Evolutionary conservation across 92 coral and sea anemone genomes (phyloP).

Genomic region (Desmophyllum pertusum): DNA sequence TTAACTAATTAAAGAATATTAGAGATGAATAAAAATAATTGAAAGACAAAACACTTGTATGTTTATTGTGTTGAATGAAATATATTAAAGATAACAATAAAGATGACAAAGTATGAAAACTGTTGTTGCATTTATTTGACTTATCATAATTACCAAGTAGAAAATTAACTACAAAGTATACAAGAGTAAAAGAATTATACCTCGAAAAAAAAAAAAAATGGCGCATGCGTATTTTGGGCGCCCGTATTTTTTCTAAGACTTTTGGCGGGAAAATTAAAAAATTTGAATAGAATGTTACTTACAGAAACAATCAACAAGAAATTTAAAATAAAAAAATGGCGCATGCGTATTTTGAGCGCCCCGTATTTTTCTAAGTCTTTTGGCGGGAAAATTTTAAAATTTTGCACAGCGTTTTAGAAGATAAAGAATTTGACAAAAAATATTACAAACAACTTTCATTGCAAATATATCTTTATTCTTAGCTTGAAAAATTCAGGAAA

Average conservation of each 20-base stretch:
- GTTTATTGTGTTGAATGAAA: background rate
- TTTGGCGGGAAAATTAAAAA: background rate
- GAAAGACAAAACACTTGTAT: background rate
- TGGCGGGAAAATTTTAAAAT: conserved; percentile 4
- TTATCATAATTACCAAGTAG: background rate
- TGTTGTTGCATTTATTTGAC: background rate
- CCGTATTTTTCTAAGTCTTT: background rate
- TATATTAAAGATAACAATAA: background rate
- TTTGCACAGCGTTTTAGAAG: background rate
- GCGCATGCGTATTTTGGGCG: conserved; percentile 14
- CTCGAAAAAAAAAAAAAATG: background rate
- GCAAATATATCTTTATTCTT: background rate
- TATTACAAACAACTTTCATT: background rate
- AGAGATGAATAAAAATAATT: background rate
- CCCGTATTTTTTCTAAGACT: background rate
- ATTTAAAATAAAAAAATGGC: background rate
- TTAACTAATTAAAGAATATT: background rate
- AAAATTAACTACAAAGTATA: no score
- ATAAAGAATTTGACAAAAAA: background rate
- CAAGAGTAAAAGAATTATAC: background rate
- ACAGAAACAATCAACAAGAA: background rate
- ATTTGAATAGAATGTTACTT: background rate
- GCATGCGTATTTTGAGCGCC: background rate
- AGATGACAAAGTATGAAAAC: background rate
- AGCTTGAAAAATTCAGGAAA: background rate